Conservation (phyloP, 2,888 invertebrate species). For the Gymnosoma rotundatum region DNA sequence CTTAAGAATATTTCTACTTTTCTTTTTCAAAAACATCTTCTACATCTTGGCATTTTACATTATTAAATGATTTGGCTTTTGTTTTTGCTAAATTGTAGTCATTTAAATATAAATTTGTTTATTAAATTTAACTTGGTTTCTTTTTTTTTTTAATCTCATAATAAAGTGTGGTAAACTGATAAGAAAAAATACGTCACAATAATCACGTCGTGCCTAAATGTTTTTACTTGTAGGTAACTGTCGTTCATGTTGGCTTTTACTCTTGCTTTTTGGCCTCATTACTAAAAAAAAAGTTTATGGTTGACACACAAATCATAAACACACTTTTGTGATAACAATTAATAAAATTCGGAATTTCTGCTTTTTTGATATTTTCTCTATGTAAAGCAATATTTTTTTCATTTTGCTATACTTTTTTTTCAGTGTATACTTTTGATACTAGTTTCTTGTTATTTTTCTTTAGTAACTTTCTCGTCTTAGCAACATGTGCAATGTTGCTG, state of each 20-base stretch:
- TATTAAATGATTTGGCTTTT: neutral
- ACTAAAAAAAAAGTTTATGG: neutral
- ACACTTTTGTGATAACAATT: too few relatives aligned
- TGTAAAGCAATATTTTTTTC: neutral
- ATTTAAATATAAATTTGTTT: neutral
- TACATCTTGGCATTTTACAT: too few relatives aligned
- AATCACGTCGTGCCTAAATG: neutral
- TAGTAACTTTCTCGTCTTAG: neutral
- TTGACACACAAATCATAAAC: neutral
- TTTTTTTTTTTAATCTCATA: slow-evolving; percentile 2
- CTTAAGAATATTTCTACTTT: too few relatives aligned
- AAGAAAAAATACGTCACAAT: slow-evolving; percentile 35
- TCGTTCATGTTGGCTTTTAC: slow-evolving; percentile 31
- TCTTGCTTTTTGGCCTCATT: neutral
- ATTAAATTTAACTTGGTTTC: neutral
- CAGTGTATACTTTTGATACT: slow-evolving; percentile 18
- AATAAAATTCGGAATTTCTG: too few relatives aligned
- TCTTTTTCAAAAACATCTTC: too few relatives aligned
- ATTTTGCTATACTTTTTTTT: neutral
- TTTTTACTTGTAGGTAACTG: slow-evolving; percentile 1
- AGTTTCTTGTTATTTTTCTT: slow-evolving; percentile 6
- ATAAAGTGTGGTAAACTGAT: slow-evolving; percentile 27
- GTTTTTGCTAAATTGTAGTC: neutral
- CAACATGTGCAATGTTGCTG: too few relatives aligned
- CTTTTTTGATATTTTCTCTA: neutral